Evolutionary conservation across 2,888 invertebrate genomes (phyloP), one percentile per base, ranked within the genome.

Genomic region (Suillia variegata): DNA sequence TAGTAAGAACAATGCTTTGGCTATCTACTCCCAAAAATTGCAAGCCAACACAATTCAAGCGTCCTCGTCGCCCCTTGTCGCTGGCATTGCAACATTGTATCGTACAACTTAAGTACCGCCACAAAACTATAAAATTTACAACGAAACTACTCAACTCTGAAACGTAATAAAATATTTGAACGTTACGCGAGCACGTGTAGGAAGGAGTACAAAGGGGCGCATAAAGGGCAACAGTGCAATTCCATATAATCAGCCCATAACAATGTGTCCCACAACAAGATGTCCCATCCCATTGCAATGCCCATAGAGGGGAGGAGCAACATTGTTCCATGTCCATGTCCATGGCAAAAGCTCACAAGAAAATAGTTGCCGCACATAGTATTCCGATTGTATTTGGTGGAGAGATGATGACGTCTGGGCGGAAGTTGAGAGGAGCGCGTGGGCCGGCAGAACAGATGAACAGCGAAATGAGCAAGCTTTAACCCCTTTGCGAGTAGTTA

Each of bases 101-200:
- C 50, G n/a, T 56, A 42, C 56, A 62, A 58, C 62, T 62, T 62
- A 62, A 62, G 62, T 58, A 60, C 62, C 58, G 53, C 60, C 60
- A 55, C 58, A 74, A 74, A 74, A 75, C 73, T 69, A 71, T 73
- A 70, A 75, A 74, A 76, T 76, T 74, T 74, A 74, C 74, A 74
- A 69, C 67, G 65, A 67, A 75, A 76, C 75, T 74, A 76, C 74
- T 75, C 74, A 73, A 70, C 70, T 74, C 70, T 66, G 75, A 75
- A 74, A 66, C 63, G 76, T 75, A 76, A 76, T 74, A 74, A 74
- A 74, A 74, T 74, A 74, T 76, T 74, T 76, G 73, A 68, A 34
- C 57, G 56, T 42, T 12, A 45, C 45, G 18, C 13, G 18, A 45
- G 38, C 6, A 8, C 13, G 38, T 8, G 38, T 38, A n/a, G 38